Evolutionary conservation across 1,140 invertebrate genomes (phyloP), one percentile per base, ranked within the genome.

Genomic region (Archegozetes longisetosus): DNA sequence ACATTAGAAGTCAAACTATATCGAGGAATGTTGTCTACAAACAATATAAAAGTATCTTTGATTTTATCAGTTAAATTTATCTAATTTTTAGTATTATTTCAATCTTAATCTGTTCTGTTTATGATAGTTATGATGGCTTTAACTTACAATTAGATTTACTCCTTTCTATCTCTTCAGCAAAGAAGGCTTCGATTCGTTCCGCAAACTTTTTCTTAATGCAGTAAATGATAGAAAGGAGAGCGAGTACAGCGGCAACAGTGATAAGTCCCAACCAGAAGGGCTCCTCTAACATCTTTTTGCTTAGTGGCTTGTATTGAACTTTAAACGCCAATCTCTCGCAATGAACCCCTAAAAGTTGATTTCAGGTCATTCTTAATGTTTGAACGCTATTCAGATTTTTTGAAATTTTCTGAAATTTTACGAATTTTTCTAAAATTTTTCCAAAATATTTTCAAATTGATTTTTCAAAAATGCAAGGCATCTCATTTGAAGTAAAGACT

Each of bases 261-360:
- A 86, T 84, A 17, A 87, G 74, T 1, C 84, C 84, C 17, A 87
- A 71, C 84, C 84, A 87, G 70, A 87, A 86, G 0, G 84, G 84
- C 69, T 87, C 84, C 65, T 85, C 81, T 3, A 86, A 72, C 84
- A 87, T 86, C 24, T 84, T 70, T 58, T 84, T 76, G 47, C 80
- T 80, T 24, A 84, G 66, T 1, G 82, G 82, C 63, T 80, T 82
- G 68, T 78, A 83, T 1, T 81, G 81, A 63, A 84, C 83, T 64
- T 77, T 71, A 58, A 77, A 66, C 74, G 82, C 79, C 26, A 79
- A 70, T 53, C 76, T 66, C 70, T 85, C 75, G 74, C 81, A 79
- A 66, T 76, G 66, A 17, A 72, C 64, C 24, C 77, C 77, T 78
- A 65, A 22, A 59, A 48, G 25, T 54, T 58, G 14, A n/a, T n/a